Percentiles rank a stretch among this genome's conserved stretches.
phyloP scores from a whole-genome alignment of 2,888 invertebrate species.

The Fragum fragum region DNA sequence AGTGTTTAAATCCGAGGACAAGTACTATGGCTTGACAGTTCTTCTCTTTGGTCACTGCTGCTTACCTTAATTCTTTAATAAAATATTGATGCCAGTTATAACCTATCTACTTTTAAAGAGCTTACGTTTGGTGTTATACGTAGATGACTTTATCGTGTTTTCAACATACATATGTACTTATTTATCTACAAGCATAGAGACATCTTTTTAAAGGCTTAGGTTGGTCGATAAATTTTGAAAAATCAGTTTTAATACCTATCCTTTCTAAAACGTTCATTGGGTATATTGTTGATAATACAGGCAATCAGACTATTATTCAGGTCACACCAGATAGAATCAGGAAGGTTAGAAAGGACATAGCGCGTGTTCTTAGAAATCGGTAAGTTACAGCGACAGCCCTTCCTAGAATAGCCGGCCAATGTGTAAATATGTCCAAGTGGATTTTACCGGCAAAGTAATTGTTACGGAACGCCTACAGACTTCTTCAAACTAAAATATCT shows the following conservation, averaged over 20 bases:
- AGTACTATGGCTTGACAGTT: conserved; percentile 37
- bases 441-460: conserved; percentile 33
- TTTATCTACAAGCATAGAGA: not conserved
- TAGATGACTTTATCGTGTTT: conserved; percentile 36
- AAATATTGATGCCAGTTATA: conserved; percentile 14
- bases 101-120: conserved; percentile 5
- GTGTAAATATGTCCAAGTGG: conserved; percentile 29
- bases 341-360: conserved; percentile 28
- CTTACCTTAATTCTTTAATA: conserved; percentile 25
- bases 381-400: conserved; percentile 1
- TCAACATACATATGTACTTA: not conserved
- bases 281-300: conserved; percentile 14
- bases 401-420: conserved; percentile 31
- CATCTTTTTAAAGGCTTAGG: not conserved
- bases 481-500: conserved; percentile 6
- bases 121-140: conserved; percentile 12
- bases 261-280: conserved; percentile 12
- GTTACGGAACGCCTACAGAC: conserved; percentile 30
- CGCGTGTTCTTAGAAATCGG: conserved; percentile 14
- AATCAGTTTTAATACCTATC: conserved; percentile 14
- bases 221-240: conserved; percentile 22
- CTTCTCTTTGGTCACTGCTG: conserved; percentile 23
- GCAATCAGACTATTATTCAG: not conserved
- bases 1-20: conserved; percentile 33
- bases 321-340: not conserved